These are phyloP conservation scores for Chondrilla cf. caribensis DNA, from an alignment of 37 sponge, comb jelly and placozoan genomes.

Conservation along the genomic window DNA sequence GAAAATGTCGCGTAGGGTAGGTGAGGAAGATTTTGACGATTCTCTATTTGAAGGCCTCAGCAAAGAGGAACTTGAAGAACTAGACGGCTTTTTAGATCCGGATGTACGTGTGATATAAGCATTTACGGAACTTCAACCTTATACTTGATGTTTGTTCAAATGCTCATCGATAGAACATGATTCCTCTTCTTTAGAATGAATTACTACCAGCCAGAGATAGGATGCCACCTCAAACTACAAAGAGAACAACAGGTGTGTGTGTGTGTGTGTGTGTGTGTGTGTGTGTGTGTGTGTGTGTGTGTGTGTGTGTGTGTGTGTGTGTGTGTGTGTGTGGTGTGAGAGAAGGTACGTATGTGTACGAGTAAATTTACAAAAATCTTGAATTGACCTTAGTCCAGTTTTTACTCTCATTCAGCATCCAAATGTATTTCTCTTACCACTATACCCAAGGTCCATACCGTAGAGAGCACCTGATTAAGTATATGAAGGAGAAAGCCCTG, in stretches of 20 bases:
- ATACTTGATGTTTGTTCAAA: background rate
- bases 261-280: conserved; percentile 23
- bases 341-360: background rate
- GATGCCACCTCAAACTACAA: conserved; percentile 65
- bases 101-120: conserved; percentile 42
- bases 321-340: background rate
- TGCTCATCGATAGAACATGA: background rate
- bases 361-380: too few species aligned
- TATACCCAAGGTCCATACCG: conserved; percentile 61
- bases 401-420: too few species aligned
- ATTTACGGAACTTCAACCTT: background rate
- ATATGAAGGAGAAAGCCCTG: conserved; percentile 56
- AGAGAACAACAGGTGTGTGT: conserved; percentile 57
- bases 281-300: conserved; percentile 20
- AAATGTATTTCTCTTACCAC: too few species aligned
- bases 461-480: conserved; percentile 36
- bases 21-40: conserved; percentile 41
- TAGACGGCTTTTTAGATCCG: conserved; percentile 67
- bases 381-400: too few species aligned
- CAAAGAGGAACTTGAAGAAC: conserved; percentile 54
- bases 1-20: background rate
- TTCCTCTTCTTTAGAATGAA: conserved; percentile 41
- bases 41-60: conserved; percentile 48
- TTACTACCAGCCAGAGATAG: conserved; percentile 68
- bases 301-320: conserved; percentile 1